Evolutionary conservation across 1,140 invertebrate species (phyloP).

Genomic region (Bathynomus jamesi): DNA sequence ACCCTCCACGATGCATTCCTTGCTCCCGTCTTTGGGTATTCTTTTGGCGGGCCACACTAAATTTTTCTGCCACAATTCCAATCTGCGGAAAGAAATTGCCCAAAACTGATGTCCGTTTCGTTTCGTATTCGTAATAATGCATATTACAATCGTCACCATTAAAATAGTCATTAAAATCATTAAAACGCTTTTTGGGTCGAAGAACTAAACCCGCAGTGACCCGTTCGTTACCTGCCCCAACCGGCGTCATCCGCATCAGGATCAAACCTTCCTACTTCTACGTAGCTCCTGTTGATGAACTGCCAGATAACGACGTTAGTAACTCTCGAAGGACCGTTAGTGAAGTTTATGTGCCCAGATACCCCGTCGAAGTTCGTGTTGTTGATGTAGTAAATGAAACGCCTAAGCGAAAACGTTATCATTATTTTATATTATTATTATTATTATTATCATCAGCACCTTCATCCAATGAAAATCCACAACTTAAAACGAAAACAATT

Average conservation of each 20-base stretch:
- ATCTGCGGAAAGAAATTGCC: slow-evolving; percentile 34
- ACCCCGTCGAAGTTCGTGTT: slow-evolving; percentile 64
- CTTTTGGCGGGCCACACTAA: slow-evolving; percentile 56
- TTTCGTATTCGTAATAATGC: too few relatives aligned
- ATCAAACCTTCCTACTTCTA: slow-evolving; percentile 26
- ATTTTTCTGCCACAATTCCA: slow-evolving; percentile 48
- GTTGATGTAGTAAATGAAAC: slow-evolving; percentile 47
- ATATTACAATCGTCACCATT: too few relatives aligned
- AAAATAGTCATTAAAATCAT: too few relatives aligned
- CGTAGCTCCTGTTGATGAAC: slow-evolving; percentile 44
- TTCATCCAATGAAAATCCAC: too few relatives aligned
- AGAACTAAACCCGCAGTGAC: too few relatives aligned
- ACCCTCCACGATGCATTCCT: slow-evolving; percentile 55
- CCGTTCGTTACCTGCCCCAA: slow-evolving; percentile 19
- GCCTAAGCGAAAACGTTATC: slow-evolving; percentile 43
- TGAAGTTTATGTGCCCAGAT: slow-evolving; percentile 64
- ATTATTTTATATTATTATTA: too few relatives aligned
- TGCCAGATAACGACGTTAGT: slow-evolving; percentile 65
- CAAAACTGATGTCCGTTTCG: too few relatives aligned
- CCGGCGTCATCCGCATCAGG: slow-evolving; percentile 4
- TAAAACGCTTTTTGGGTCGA: too few relatives aligned
- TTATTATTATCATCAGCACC: too few relatives aligned
- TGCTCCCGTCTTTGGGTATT: slow-evolving; percentile 61
- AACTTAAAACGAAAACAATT: too few relatives aligned
- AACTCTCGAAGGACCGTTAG: slow-evolving; percentile 55